Percentiles rank a stretch among this genome's conserved stretches.
Evolutionary conservation across 2,797 vertebrate genomes (phyloP).

Genomic region (Gouania willdenowi): DNA sequence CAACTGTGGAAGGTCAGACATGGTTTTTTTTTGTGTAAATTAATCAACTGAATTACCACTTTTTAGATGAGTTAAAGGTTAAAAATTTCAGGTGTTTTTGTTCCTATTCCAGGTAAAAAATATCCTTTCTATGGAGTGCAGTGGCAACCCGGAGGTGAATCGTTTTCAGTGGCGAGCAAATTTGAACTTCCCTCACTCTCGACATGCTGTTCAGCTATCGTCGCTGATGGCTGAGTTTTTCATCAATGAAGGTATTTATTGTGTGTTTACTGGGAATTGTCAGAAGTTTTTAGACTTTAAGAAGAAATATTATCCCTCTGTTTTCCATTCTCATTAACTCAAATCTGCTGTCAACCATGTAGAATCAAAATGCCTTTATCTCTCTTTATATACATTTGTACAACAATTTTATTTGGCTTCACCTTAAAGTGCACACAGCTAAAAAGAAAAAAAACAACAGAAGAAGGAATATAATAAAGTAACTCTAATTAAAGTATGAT

Average conservation of each 20-base stretch:
- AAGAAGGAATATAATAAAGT: too few relatives aligned
- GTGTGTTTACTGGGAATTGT: too few relatives aligned
- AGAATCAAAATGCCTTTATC: too few relatives aligned
- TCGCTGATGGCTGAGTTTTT: slow-evolving; percentile 75
- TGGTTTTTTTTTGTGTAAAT: not conserved
- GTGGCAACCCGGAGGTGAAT: slow-evolving; percentile 85
- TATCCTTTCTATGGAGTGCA: slow-evolving; percentile 83
- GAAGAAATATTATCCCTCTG: too few relatives aligned
- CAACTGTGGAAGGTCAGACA: slow-evolving; percentile 79
- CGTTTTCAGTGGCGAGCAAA: slow-evolving; percentile 73
- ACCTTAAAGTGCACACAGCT: too few relatives aligned
- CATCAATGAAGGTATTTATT: slow-evolving; percentile 79
- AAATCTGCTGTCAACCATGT: too few relatives aligned
- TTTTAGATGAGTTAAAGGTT: not conserved
- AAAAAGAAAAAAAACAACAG: too few relatives aligned
- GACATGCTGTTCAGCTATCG: slow-evolving; percentile 68
- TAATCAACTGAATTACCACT: not conserved
- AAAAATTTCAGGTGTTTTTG: not conserved
- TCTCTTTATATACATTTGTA: too few relatives aligned
- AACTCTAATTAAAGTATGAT: too few relatives aligned
- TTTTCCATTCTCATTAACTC: too few relatives aligned
- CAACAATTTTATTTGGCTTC: too few relatives aligned
- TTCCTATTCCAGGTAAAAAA: slow-evolving; percentile 48
- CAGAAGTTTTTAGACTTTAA: too few relatives aligned
- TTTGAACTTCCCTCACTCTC: slow-evolving; percentile 70